Conservation (phyloP, 1,140 invertebrate species). For the Geopemphigus sp. region DNA sequence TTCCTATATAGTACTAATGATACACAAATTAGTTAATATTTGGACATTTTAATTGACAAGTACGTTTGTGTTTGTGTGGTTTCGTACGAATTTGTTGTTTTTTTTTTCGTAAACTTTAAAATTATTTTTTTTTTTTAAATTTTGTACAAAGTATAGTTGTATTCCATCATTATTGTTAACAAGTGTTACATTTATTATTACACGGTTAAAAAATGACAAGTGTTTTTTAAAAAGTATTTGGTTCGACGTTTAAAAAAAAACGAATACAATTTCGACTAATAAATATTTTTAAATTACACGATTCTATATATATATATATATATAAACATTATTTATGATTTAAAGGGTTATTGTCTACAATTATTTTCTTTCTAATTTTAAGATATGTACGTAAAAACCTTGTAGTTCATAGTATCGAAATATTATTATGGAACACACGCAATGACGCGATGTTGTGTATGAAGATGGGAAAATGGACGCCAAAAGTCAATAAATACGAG, state of each 20-base stretch:
- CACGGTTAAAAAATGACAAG: slow-evolving; percentile 25
- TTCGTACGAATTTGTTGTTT: background rate
- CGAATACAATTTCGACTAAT: background rate
- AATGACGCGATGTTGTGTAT: background rate
- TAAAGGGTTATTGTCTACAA: slow-evolving; percentile 46
- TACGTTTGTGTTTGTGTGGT: background rate
- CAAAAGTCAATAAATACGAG: slow-evolving; percentile 16
- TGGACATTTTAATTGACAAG: slow-evolving; percentile 30
- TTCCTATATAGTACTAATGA: background rate
- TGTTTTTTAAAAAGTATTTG: slow-evolving; percentile 3
- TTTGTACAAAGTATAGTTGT: slow-evolving; percentile 25
- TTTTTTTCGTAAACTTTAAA: background rate
- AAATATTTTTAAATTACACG: background rate
- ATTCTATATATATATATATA: background rate
- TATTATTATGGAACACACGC: slow-evolving; percentile 6
- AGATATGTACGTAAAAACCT: slow-evolving; percentile 49
- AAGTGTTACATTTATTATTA: slow-evolving; percentile 15
- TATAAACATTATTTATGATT: background rate
- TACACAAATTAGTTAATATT: background rate
- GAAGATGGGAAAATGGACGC: background rate
- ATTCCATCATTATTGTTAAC: slow-evolving; percentile 21
- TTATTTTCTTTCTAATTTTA: slow-evolving; percentile 26
- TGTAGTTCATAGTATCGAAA: slow-evolving; percentile 33
- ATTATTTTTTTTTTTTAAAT: slow-evolving; percentile 16
- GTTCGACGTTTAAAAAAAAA: slow-evolving; percentile 10